Evolutionary conservation across 2,888 invertebrate genomes (phyloP).

Genomic region (Drosophila pegasa): DNA sequence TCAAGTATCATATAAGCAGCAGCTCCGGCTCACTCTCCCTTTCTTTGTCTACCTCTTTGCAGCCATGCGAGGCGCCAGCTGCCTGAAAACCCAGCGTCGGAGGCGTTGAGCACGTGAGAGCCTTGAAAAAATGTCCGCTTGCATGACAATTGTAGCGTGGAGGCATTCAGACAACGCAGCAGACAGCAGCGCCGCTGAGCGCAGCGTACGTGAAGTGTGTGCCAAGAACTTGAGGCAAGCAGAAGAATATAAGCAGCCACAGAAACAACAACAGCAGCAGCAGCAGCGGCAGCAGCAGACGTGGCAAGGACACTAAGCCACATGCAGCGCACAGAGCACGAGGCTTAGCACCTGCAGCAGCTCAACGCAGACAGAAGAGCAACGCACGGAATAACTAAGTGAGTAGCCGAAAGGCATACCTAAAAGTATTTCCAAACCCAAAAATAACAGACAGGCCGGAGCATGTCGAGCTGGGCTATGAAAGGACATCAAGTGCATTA

Average conservation of each 20-base stretch:
- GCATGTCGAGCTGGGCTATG: slow-evolving; percentile 25
- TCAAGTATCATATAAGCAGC: slow-evolving; percentile 44
- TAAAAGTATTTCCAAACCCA: slow-evolving; percentile 20
- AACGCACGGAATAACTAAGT: slow-evolving; percentile 70
- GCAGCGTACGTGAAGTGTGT: slow-evolving; percentile 74
- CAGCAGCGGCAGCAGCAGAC: slow-evolving; percentile 17
- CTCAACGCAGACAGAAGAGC: slow-evolving; percentile 49
- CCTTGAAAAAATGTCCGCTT: slow-evolving; percentile 78
- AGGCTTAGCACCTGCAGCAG: slow-evolving; percentile 69
- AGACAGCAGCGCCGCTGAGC: slow-evolving; percentile 64
- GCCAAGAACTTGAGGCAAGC: slow-evolving; percentile 56
- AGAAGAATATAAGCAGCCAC: slow-evolving; percentile 18
- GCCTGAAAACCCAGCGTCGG: slow-evolving; percentile 46
- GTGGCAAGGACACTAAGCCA: slow-evolving; percentile 56
- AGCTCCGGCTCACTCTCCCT: not conserved
- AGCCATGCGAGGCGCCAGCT: slow-evolving; percentile 42
- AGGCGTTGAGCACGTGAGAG: slow-evolving; percentile 60
- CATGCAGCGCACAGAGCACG: slow-evolving; percentile 48
- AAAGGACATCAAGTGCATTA: slow-evolving; percentile 39
- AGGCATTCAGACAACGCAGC: slow-evolving; percentile 78
- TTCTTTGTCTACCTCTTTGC: slow-evolving; percentile 15
- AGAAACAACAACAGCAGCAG: slow-evolving; percentile 20
- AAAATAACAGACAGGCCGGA: slow-evolving; percentile 32
- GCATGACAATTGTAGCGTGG: slow-evolving; percentile 82
- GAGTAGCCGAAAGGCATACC: slow-evolving; percentile 42